Percentiles rank a stretch among this genome's conserved stretches.
Conservation (phyloP, 2,797 vertebrate genomes). For the Aplochiton taeniatus region DNA sequence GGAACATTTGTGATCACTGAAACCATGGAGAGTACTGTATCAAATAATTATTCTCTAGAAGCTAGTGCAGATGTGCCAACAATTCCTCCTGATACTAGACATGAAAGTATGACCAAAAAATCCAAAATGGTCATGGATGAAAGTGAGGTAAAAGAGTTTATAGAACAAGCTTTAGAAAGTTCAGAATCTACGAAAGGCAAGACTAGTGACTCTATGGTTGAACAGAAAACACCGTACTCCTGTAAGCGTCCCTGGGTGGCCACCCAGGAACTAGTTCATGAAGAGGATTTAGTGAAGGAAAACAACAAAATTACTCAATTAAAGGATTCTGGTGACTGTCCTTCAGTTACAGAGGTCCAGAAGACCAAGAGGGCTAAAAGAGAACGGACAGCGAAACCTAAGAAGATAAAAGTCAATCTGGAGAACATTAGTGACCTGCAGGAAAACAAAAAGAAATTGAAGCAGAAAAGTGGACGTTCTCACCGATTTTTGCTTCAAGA, state of each 20-base stretch:
- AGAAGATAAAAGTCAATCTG: constrained; percentile 38
- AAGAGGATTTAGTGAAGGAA: neutral
- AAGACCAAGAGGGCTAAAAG: constrained; percentile 55
- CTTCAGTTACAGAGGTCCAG: constrained; percentile 14
- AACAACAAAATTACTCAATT: neutral
- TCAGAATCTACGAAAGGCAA: too few species aligned
- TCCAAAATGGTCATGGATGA: neutral
- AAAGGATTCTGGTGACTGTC: neutral
- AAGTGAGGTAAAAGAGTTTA: neutral
- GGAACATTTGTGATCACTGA: constrained; percentile 55
- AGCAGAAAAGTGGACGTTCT: constrained; percentile 1
- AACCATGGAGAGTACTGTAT: neutral
- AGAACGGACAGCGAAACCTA: constrained; percentile 9
- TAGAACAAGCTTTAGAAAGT: neutral
- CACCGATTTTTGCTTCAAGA: neutral
- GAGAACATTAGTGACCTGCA: neutral
- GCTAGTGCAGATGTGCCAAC: neutral
- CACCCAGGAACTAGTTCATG: constrained; percentile 13
- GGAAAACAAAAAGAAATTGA: constrained; percentile 34
- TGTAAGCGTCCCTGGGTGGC: constrained; percentile 41
- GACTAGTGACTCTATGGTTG: neutral
- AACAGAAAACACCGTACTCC: constrained; percentile 4
- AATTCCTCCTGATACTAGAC: neutral
- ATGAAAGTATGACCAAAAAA: constrained; percentile 2
- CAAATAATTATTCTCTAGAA: neutral